phyloP scores from a whole-genome alignment of 2,797 vertebrate species.

The Calcarius lapponicus region DNA sequence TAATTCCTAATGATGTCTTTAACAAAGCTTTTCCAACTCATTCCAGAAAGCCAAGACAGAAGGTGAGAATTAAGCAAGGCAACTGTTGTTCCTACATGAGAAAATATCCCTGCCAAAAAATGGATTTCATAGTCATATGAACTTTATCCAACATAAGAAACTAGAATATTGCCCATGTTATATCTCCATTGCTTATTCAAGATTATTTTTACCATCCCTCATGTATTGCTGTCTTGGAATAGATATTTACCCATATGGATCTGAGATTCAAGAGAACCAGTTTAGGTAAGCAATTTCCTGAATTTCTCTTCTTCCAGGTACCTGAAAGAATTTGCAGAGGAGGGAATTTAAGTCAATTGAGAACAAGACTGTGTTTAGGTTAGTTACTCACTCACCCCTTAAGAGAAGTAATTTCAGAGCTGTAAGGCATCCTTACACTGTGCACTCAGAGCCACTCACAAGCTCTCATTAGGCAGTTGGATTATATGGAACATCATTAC shows the following conservation, averaged over 20 bases:
- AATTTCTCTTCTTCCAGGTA: background rate
- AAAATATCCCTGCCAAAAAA: background rate
- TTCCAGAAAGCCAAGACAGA: background rate
- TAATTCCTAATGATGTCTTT: background rate
- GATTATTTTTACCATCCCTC: background rate
- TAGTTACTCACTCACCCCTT: background rate
- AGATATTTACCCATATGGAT: background rate
- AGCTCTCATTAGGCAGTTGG: background rate
- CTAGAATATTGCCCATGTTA: background rate
- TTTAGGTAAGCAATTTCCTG: background rate
- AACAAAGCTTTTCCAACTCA: background rate
- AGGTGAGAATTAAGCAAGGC: background rate
- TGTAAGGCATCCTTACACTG: background rate
- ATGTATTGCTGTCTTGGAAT: background rate
- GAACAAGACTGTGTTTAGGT: background rate
- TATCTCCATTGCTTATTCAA: background rate
- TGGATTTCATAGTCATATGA: background rate
- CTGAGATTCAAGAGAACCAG: background rate
- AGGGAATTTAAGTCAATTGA: background rate
- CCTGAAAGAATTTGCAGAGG: background rate
- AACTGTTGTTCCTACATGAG: background rate
- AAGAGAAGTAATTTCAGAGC: background rate
- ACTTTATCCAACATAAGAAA: background rate
- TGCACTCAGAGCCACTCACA: background rate
- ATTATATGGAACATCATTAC: background rate